A percentile compares a stretch with the other conserved stretches of the same genome.
Conservation (phyloP, 2,888 invertebrate species). For the Electrophaes corylata region DNA sequence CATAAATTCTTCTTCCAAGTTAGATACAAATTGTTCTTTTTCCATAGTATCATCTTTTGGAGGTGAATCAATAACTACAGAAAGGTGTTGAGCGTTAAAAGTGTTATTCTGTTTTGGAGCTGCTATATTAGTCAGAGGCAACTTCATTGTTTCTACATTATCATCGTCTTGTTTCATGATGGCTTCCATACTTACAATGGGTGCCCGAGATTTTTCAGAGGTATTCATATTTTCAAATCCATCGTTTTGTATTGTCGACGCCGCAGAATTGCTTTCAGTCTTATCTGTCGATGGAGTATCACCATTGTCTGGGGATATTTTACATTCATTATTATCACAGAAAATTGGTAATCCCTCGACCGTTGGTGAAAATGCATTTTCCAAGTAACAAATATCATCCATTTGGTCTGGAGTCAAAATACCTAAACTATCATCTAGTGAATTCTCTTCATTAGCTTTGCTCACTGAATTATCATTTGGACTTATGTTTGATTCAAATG, state of each 20-base stretch:
- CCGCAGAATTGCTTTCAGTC: conserved; percentile 81
- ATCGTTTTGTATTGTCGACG: conserved; percentile 80
- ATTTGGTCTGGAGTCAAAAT: conserved; percentile 95
- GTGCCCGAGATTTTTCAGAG: conserved; percentile 52
- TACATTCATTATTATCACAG: conserved; percentile 72
- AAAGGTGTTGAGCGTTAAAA: conserved; percentile 44
- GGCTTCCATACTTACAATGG: conserved; percentile 60
- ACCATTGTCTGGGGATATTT: conserved; percentile 77
- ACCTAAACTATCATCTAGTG: conserved; percentile 93
- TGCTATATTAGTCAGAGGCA: conserved; percentile 35
- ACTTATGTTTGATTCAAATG: conserved; percentile 70
- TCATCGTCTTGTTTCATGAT: conserved; percentile 44
- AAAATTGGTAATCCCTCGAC: conserved; percentile 85
- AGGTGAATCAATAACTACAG: conserved; percentile 43
- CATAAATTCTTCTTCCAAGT: conserved; percentile 85
- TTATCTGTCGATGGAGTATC: conserved; percentile 84
- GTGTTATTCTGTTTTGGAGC: conserved; percentile 39
- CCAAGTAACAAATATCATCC: conserved; percentile 87
- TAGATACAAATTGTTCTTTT: conserved; percentile 59
- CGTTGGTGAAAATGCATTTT: conserved; percentile 87
- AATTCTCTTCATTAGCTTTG: conserved; percentile 88
- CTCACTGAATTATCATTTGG: conserved; percentile 77
- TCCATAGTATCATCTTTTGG: conserved; percentile 43
- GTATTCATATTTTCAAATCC: conserved; percentile 63
- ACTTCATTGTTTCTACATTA: conserved; percentile 50